These are phyloP conservation scores for Auanema freiburgensis DNA, from an alignment of 2,888 invertebrate genomes.

Conservation along the genomic window DNA sequence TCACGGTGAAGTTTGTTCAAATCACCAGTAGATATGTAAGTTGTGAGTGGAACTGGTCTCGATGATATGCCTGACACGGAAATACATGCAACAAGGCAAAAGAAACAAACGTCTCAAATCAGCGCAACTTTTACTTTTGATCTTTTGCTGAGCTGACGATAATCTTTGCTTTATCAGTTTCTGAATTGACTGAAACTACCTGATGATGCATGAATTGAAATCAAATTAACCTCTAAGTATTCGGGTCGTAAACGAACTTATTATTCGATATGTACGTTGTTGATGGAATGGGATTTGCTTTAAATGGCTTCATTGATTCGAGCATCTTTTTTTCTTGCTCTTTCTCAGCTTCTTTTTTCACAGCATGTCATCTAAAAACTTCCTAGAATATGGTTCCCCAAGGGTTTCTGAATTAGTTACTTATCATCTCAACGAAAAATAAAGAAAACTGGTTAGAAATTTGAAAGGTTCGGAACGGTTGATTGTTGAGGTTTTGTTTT, in stretches of 20 bases:
- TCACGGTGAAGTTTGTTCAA: constrained; percentile 3
- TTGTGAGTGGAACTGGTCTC: constrained; percentile 14
- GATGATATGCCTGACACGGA: neutral
- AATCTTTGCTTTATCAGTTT: neutral
- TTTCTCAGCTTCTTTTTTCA: constrained; percentile 15
- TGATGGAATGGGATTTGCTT: constrained; percentile 36
- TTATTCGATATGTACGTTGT: constrained; percentile 36
- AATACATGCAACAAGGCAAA: too few relatives aligned
- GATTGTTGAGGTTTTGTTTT: neutral
- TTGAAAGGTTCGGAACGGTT: constrained; percentile 7
- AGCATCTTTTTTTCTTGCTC: constrained; percentile 8
- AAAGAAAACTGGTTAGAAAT: neutral
- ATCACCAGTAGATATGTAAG: constrained; percentile 14
- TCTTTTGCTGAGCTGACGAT: too few relatives aligned
- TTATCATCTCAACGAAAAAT: neutral
- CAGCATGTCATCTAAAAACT: constrained; percentile 19
- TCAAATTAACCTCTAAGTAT: constrained; percentile 30
- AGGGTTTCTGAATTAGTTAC: constrained; percentile 11
- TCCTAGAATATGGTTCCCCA: constrained; percentile 19
- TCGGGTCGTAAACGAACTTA: constrained; percentile 26
- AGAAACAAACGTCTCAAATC: too few relatives aligned
- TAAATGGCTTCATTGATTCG: constrained; percentile 19
- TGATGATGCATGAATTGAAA: too few relatives aligned
- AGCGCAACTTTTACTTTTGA: too few relatives aligned
- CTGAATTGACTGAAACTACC: constrained; percentile 15